Percentiles rank a stretch among this genome's conserved stretches.
Evolutionary conservation across 35 echinoderm and acorn worm species (phyloP).

Genomic region (Lytechinus variegatus): DNA sequence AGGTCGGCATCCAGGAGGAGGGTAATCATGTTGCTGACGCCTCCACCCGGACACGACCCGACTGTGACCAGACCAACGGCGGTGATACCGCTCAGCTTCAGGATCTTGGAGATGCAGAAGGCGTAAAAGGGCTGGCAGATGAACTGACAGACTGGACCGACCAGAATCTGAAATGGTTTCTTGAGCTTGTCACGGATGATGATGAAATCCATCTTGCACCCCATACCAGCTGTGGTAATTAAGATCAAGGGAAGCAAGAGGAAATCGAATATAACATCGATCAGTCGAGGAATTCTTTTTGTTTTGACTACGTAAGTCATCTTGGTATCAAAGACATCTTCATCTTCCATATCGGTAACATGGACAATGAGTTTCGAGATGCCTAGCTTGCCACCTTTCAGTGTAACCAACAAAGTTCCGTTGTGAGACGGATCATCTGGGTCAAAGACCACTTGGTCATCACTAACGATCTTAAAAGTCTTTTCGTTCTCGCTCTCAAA

Average conservation of each 20-base stretch:
- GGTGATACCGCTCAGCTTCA: slow-evolving; percentile 76
- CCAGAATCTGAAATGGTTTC: slow-evolving; percentile 75
- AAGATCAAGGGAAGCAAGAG: slow-evolving; percentile 78
- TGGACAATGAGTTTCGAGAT: slow-evolving; percentile 57
- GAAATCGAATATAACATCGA: slow-evolving; percentile 83
- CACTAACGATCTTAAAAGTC: slow-evolving; percentile 57
- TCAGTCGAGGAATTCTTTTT: slow-evolving; percentile 64
- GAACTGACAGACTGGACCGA: slow-evolving; percentile 92
- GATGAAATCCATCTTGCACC: slow-evolving; percentile 86
- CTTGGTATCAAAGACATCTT: slow-evolving; percentile 19
- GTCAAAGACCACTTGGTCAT: slow-evolving; percentile 55
- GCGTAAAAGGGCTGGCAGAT: slow-evolving; percentile 83
- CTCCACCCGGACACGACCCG: slow-evolving; percentile 87
- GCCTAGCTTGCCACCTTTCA: slow-evolving; percentile 59
- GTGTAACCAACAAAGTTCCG: slow-evolving; percentile 59
- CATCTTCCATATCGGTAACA: slow-evolving; percentile 52
- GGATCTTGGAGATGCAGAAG: slow-evolving; percentile 71
- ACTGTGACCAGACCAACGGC: slow-evolving; percentile 91
- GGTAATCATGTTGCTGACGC: slow-evolving; percentile 97
- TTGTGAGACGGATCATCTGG: slow-evolving; percentile 56
- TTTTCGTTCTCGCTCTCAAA: slow-evolving; percentile 51
- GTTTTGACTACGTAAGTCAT: slow-evolving; percentile 68
- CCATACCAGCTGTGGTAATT: slow-evolving; percentile 85
- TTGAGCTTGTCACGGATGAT: slow-evolving; percentile 80
- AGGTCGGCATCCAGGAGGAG: slow-evolving; percentile 88